Evolutionary conservation across 2,888 invertebrate genomes (phyloP), one percentile per base, ranked within the genome.

Genomic region (Dusona sp.): DNA sequence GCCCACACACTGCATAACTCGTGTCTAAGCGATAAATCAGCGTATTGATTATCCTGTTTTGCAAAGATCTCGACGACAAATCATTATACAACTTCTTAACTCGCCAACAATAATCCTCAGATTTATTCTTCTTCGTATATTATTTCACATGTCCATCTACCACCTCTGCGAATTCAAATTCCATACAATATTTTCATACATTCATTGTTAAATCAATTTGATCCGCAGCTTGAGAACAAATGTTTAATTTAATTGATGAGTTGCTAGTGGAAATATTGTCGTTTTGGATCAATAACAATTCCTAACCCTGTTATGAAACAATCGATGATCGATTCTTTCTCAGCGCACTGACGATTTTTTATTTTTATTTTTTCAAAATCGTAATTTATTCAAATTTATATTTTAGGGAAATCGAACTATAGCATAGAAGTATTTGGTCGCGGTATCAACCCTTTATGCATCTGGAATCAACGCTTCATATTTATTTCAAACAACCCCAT

Each of bases 1-100:
- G 78, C 85, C 85, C 85, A 85, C 85, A 82, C 85, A 75, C 74
- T 51, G 82, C 85, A 82, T 82, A 85, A 79, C 85, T 85, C 68
- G 74, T 42, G 78, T 48, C 74, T 70, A 74, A 64, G 57, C 82
- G 25, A 79, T 85, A 85, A 85, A 85, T 85, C 85, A 85, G 74
- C 57, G n/a, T 70, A 82, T 85, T 85, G 85, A 85, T 85, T 85
- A 85, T 68, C 85, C 78, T 61, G 79, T 82, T 82, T 82, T 85
- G 82, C 74, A 85, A 78, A 73, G n/a, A 77, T 48, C 48, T 29
- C 81, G 81, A 82, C 78, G 81, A 85, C 85, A 85, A 85, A 85
- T 85, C 78, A 85, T 77, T 74, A 79, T 81, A 81, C 85, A 73
- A 85, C 68, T 78, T 74, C 51, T 81, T 68, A 82, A 82, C 81